Percentiles rank a stretch among this genome's conserved stretches.
Conservation (phyloP, 2,888 invertebrate genomes). For the Branchellion lobata region DNA sequence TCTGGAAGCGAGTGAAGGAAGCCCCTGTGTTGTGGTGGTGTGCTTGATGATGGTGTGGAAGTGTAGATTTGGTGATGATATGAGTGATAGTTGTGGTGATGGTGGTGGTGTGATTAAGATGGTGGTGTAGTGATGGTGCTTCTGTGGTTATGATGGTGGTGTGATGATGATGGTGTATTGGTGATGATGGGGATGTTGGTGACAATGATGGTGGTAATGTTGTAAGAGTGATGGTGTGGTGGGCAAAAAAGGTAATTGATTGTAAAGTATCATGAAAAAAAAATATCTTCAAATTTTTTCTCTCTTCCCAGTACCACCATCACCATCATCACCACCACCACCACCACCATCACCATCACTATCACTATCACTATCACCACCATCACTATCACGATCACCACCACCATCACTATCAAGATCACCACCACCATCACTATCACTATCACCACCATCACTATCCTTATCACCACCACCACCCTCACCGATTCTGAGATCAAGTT, state of each 20-base stretch:
- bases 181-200: too few relatives aligned
- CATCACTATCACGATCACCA: neutral
- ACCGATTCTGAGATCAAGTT: conserved; percentile 90
- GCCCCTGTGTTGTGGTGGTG: conserved; percentile 69
- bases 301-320: too few relatives aligned
- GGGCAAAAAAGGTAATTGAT: too few relatives aligned
- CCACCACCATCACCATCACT: neutral
- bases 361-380: neutral
- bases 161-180: conserved; percentile 28
- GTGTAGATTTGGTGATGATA: neutral
- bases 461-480: conserved; percentile 47
- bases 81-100: too few relatives aligned
- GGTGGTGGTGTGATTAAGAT: neutral
- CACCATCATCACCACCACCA: neutral
- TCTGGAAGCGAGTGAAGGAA: conserved; percentile 96
- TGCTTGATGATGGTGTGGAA: neutral
- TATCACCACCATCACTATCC: neutral
- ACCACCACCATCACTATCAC: neutral
- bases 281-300: too few relatives aligned
- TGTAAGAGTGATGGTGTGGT: too few relatives aligned
- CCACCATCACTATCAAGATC: neutral
- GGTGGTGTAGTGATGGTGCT: neutral
- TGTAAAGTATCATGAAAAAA: too few relatives aligned
- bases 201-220: too few relatives aligned
- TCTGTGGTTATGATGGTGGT: neutral